Percentiles rank a stretch among this genome's conserved stretches.
These are phyloP conservation scores for Agrotis puta DNA, from an alignment of 2,888 invertebrate genomes.

Conservation along the genomic window DNA sequence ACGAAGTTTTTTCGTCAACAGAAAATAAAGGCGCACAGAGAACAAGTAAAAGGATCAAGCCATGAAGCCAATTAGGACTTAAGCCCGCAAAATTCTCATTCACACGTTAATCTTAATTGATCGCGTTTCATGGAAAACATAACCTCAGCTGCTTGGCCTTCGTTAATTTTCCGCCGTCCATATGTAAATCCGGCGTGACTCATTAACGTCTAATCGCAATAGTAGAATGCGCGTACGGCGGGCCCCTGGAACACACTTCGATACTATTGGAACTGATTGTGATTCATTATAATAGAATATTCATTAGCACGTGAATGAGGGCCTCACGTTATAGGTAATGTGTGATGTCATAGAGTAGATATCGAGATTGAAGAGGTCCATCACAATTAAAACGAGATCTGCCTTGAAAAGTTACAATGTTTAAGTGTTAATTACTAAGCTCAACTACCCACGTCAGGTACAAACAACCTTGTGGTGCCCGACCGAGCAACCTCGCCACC, in stretches of 20 bases:
- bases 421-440: slow-evolving; percentile 39
- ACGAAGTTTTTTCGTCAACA: neutral
- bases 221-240: slow-evolving; percentile 70
- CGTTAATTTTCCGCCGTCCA: slow-evolving; percentile 73
- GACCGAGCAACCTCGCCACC: slow-evolving; percentile 57
- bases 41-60: slow-evolving; percentile 11
- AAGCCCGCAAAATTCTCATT: slow-evolving; percentile 34
- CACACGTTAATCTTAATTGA: slow-evolving; percentile 11
- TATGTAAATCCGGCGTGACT: slow-evolving; percentile 82
- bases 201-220: slow-evolving; percentile 75
- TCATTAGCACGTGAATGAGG: slow-evolving; percentile 53
- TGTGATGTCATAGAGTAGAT: slow-evolving; percentile 40
- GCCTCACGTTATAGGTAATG: slow-evolving; percentile 31
- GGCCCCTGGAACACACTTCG: slow-evolving; percentile 59
- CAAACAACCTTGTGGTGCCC: slow-evolving; percentile 63
- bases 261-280: slow-evolving; percentile 61
- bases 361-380: neutral
- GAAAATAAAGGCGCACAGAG: neutral
- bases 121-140: slow-evolving; percentile 69
- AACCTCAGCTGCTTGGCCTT: slow-evolving; percentile 65
- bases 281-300: slow-evolving; percentile 65
- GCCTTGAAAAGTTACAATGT: slow-evolving; percentile 2
- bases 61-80: slow-evolving; percentile 46
- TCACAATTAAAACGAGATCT: slow-evolving; percentile 3
- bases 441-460: slow-evolving; percentile 39